phyloP scores from a whole-genome alignment of 2,113 vertebrate species.

The Anser cygnoides region DNA sequence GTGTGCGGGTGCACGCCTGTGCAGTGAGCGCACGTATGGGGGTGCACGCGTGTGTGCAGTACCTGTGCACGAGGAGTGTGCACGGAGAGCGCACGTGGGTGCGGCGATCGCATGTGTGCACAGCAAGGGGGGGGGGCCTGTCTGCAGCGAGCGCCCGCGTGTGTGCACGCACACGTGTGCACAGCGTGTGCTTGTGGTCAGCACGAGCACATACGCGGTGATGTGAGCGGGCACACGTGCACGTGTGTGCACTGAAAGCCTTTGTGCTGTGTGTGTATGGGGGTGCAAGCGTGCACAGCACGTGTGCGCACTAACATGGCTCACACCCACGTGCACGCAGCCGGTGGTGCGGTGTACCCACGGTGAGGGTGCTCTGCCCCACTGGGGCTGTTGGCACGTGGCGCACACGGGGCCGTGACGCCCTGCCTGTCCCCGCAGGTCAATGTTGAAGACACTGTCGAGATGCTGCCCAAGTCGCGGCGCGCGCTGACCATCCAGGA shows the following conservation, averaged over 20 bases:
- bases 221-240: accelerated
- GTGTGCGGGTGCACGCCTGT: accelerated
- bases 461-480: conserved; percentile 98
- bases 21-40: accelerated
- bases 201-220: accelerated
- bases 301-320: accelerated
- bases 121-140: neutral
- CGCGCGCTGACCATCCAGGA: conserved; percentile 97
- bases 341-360: neutral
- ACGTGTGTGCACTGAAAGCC: too few relatives aligned
- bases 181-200: too few relatives aligned
- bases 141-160: accelerated
- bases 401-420: neutral
- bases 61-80: too few relatives aligned
- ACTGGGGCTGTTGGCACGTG: neutral
- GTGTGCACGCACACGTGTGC: neutral
- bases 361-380: neutral
- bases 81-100: neutral
- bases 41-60: neutral
- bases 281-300: neutral
- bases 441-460: conserved; percentile 95
- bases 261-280: accelerated
- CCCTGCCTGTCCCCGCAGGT: conserved; percentile 76
- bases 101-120: neutral
- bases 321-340: neutral